phyloP scores from a whole-genome alignment of 2,113 vertebrate genomes.

The Pomatorhinus ruficollis region DNA sequence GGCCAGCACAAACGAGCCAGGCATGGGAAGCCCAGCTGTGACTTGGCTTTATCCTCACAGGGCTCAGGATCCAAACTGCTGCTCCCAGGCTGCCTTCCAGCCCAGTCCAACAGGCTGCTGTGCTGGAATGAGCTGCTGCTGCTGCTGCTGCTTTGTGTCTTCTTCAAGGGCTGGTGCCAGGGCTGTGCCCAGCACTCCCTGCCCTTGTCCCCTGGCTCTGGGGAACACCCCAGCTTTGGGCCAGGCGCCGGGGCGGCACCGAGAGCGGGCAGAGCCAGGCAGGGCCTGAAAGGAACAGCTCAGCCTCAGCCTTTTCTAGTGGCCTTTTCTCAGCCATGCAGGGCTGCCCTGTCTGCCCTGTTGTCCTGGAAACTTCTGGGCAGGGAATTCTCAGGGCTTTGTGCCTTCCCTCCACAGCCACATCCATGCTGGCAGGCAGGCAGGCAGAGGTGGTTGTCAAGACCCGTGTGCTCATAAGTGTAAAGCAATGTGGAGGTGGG shows the following conservation, averaged over 20 bases:
- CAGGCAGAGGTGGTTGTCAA: neutral
- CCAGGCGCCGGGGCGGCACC: neutral
- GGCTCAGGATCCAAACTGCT: neutral
- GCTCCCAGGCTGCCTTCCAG: neutral
- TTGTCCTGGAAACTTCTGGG: neutral
- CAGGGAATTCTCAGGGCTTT: neutral
- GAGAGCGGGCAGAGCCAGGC: rapidly evolving
- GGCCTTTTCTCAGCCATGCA: neutral
- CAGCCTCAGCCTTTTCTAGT: neutral
- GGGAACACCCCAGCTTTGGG: neutral
- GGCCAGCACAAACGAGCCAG: neutral
- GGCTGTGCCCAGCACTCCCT: neutral
- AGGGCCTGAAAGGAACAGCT: neutral
- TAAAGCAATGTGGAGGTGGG: neutral
- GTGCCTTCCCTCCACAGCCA: neutral
- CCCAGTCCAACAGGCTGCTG: neutral
- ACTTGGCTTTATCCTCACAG: neutral
- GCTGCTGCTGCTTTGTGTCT: neutral
- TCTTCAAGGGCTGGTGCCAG: neutral
- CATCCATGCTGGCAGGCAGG: neutral
- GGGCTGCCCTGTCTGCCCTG: neutral
- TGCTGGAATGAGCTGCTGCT: neutral
- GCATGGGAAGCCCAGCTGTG: neutral
- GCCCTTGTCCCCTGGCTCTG: neutral
- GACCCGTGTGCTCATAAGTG: rapidly evolving